Percentiles rank a stretch among this genome's conserved stretches.
These are phyloP conservation scores for Porites australiensis DNA, from an alignment of 64 coral and sea anemone species.

Conservation along the genomic window DNA sequence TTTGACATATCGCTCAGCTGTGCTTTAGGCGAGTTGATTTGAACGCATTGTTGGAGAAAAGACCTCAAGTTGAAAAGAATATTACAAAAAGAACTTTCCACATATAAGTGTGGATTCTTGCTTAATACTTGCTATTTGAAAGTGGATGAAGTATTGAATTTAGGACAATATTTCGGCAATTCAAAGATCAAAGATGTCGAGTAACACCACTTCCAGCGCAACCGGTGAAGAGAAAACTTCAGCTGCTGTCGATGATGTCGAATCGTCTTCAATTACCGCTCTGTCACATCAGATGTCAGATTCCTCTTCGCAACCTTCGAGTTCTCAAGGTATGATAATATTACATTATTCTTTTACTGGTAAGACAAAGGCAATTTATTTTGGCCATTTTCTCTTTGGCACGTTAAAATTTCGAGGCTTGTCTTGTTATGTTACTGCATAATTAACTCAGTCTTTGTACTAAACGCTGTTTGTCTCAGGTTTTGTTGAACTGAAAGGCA, in stretches of 20 bases:
- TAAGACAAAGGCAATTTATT: background rate
- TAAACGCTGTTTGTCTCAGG: constrained; percentile 6
- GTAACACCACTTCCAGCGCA: background rate
- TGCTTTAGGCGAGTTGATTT: constrained; percentile 30
- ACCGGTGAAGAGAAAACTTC: constrained; percentile 13
- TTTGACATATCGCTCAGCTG: constrained; percentile 50
- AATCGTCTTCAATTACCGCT: background rate
- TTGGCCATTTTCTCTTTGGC: constrained; percentile 9
- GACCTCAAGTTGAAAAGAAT: background rate
- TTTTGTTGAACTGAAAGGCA: background rate
- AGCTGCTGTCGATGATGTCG: constrained; percentile 21
- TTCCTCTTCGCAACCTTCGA: background rate
- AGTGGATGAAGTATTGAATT: constrained; percentile 5
- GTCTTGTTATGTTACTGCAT: constrained; percentile 27
- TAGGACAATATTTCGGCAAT: background rate
- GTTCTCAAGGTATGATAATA: constrained; percentile 26
- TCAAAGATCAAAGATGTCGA: constrained; percentile 6
- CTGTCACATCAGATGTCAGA: constrained; percentile 24
- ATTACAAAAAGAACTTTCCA: background rate
- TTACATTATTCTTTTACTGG: background rate
- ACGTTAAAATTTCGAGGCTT: constrained; percentile 4
- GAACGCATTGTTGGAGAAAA: constrained; percentile 35
- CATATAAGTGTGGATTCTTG: background rate
- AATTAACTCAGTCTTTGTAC: constrained; percentile 31
- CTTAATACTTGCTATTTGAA: background rate